Conservation (phyloP, 2,113 vertebrate species). For the Astur gentilis region DNA sequence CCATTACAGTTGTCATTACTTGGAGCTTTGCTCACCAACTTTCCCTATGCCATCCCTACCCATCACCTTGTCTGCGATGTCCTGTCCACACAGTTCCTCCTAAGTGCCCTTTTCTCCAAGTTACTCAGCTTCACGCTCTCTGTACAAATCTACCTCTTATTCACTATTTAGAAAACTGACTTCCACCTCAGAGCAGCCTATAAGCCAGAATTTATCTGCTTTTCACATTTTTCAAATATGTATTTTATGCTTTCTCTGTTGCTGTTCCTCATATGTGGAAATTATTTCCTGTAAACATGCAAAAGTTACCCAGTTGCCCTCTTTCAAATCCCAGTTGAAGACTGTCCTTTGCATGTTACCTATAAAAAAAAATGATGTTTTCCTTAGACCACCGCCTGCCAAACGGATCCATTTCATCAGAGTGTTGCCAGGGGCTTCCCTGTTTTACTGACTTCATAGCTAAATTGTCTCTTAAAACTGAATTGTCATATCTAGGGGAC, state of each 20-base stretch:
- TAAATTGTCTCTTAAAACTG: neutral
- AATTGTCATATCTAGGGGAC: neutral
- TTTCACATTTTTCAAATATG: neutral
- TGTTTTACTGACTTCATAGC: neutral
- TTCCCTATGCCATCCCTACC: neutral
- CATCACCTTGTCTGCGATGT: neutral
- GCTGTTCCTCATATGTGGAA: neutral
- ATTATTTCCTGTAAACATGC: neutral
- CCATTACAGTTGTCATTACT: neutral
- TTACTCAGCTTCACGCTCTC: neutral
- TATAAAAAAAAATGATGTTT: neutral
- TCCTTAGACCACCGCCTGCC: neutral
- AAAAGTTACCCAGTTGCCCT: neutral
- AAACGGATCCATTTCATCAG: neutral
- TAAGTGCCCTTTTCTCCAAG: fast-evolving
- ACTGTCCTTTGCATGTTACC: neutral
- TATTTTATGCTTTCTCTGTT: neutral
- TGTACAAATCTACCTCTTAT: neutral
- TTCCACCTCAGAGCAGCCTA: neutral
- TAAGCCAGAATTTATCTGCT: neutral
- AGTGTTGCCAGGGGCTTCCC: neutral
- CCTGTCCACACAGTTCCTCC: neutral
- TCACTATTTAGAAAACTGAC: neutral
- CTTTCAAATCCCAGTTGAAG: neutral
- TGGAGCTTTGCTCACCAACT: neutral